phyloP scores from a whole-genome alignment of 2,797 vertebrate genomes.

The Linurgus olivaceus region DNA sequence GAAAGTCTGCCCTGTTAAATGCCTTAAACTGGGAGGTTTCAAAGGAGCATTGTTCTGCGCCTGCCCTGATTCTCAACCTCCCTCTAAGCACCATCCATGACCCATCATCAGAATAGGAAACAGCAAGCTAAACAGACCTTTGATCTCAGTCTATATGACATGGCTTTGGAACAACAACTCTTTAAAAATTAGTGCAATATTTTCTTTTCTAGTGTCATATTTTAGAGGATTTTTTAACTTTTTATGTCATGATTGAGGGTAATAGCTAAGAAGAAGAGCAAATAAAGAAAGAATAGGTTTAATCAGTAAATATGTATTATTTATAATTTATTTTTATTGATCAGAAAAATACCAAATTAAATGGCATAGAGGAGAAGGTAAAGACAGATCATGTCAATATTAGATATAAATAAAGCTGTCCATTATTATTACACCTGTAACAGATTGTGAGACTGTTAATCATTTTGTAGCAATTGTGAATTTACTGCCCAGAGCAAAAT shows the following conservation, averaged over 20 bases:
- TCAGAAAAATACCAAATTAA: not conserved
- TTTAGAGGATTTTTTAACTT: not conserved
- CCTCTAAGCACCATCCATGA: not conserved
- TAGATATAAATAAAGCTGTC: not conserved
- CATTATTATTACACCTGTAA: not conserved
- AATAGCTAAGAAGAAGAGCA: not conserved
- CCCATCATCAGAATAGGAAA: not conserved
- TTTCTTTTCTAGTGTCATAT: not conserved
- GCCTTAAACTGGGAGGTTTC: not conserved
- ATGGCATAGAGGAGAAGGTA: not conserved
- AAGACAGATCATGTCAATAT: not conserved
- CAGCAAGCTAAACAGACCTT: not conserved
- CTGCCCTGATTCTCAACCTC: not conserved
- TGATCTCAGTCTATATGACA: not conserved
- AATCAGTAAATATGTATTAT: not conserved
- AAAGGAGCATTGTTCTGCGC: not conserved
- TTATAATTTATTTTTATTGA: not conserved
- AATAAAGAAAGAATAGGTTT: not conserved
- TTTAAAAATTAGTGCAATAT: not conserved
- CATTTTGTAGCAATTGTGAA: not conserved
- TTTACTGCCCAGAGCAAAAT: not conserved
- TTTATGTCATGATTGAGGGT: not conserved
- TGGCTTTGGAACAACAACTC: not conserved
- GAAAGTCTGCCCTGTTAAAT: constrained; percentile 1
- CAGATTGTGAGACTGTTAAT: not conserved